Evolutionary conservation across 2,113 vertebrate genomes (phyloP).

Genomic region (Miniopterus natalensis): DNA sequence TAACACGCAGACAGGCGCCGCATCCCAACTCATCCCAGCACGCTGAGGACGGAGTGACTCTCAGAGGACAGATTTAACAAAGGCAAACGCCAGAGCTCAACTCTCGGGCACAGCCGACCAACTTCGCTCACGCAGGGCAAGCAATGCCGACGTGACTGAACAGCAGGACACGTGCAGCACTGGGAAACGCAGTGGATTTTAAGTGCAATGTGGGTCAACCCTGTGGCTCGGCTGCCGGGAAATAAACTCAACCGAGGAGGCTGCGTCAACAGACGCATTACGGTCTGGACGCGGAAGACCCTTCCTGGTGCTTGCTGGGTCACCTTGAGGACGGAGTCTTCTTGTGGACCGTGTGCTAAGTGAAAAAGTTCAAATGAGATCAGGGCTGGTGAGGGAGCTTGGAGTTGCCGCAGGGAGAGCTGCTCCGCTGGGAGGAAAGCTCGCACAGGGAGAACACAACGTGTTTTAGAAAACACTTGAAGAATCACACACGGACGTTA

Average conservation of each 20-base stretch:
- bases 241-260: neutral
- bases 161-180: neutral
- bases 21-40: neutral
- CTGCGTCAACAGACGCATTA: neutral
- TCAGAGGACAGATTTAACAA: neutral
- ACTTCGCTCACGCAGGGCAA: neutral
- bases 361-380: neutral
- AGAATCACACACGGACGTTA: neutral
- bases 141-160: neutral
- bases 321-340: neutral
- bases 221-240: slow-evolving; percentile 1
- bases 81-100: neutral
- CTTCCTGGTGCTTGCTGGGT: neutral
- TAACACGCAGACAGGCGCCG: accelerated
- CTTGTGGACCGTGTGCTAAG: neutral
- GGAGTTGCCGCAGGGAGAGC: neutral
- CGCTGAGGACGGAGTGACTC: neutral
- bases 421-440: neutral
- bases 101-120: neutral
- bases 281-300: neutral
- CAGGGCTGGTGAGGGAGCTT: neutral
- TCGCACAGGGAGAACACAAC: neutral
- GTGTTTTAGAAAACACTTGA: neutral
- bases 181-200: neutral
- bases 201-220: neutral